Conservation (phyloP, 2,797 vertebrate genomes). For the Antennarius maculatus region DNA sequence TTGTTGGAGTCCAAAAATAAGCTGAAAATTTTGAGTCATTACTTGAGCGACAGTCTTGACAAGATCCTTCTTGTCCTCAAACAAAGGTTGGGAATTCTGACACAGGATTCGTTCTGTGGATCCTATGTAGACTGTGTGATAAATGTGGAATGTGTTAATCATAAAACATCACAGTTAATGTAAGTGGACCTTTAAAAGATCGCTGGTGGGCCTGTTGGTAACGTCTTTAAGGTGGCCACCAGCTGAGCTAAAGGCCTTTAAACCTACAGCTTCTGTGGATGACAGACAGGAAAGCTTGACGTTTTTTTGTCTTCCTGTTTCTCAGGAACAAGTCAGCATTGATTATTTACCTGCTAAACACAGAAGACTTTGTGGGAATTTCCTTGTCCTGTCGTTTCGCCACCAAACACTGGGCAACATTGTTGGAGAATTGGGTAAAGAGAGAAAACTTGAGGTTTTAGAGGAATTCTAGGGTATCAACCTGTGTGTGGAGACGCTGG, state of each 20-base stretch:
- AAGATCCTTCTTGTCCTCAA: slow-evolving; percentile 47
- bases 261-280: slow-evolving; percentile 35
- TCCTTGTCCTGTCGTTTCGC: slow-evolving; percentile 51
- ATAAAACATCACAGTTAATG: slow-evolving; percentile 29
- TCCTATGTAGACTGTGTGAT: not conserved
- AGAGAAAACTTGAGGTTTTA: slow-evolving; percentile 41
- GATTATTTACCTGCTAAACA: slow-evolving; percentile 74
- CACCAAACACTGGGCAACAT: slow-evolving; percentile 26
- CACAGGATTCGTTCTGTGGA: slow-evolving; percentile 11
- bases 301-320: slow-evolving; percentile 74
- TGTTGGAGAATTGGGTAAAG: slow-evolving; percentile 23
- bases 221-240: slow-evolving; percentile 45
- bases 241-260: slow-evolving; percentile 46
- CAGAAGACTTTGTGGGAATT: slow-evolving; percentile 59
- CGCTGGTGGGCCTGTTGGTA: slow-evolving; percentile 9
- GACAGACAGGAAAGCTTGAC: slow-evolving; percentile 56
- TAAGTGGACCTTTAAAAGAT: slow-evolving; percentile 28
- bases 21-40: slow-evolving; percentile 41
- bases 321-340: slow-evolving; percentile 67
- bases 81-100: slow-evolving; percentile 22
- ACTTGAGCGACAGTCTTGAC: slow-evolving; percentile 38
- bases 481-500: slow-evolving; percentile 31
- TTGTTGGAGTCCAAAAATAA: slow-evolving; percentile 47
- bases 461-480: slow-evolving; percentile 28
- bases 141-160: slow-evolving; percentile 26